Evolutionary conservation across 1,140 invertebrate genomes (phyloP), one percentile per base, ranked within the genome.

Genomic region (Lineus longissimus): DNA sequence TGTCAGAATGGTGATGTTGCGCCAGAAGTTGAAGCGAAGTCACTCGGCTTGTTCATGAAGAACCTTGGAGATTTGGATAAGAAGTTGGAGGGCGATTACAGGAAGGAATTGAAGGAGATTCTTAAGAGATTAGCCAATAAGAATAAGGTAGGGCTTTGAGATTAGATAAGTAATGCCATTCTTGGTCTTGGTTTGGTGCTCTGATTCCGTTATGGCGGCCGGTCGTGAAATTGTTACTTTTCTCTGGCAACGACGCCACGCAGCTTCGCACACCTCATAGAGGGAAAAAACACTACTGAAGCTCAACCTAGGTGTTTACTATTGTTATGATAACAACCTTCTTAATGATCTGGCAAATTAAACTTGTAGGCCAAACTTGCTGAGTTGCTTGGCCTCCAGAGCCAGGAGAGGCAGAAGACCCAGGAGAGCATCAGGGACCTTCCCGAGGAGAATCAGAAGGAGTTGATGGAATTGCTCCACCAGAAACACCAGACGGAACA

Each of bases 111-210:
- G 68, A 73, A 74, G 23, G 70, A 67, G 54, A 54, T 78, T 7
- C 71, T 72, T 57, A 75, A 72, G 55, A 73, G 73, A 47, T 63
- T 78, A n/a, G 71, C 71, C 60, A 70, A 71, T 9, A 80, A 77
- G 64, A 80, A 80, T 59, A 78, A 76, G 74, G 78, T 78, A 40
- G 41, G 31, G 2, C 17, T 31, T 25, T 15, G n/a, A 43, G 11
- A 43, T 11, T 43, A 19, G 40, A 43, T 43, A 13, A 13, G n/a
- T n/a, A n/a, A n/a, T n/a, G n/a, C n/a, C n/a, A n/a, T n/a, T n/a
- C n/a, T n/a, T n/a, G n/a, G n/a, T n/a, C n/a, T n/a, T n/a, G n/a
- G n/a, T n/a, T n/a, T n/a, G n/a, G n/a, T n/a, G n/a, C n/a, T n/a
- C n/a, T n/a, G n/a, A n/a, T n/a, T n/a, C n/a, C n/a, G n/a, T n/a